Evolutionary conservation across 2,113 vertebrate genomes (phyloP).

Genomic region (Sus scrofa): T2T-Sscrofa CM000813.6:101765001-101765500

Average conservation of each 20-base stretch:
- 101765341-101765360: not conserved
- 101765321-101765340: not conserved
- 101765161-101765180: no score
- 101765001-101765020: not conserved
- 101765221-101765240: no score
- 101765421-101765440: not conserved
- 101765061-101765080: not conserved
- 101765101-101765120: not conserved
- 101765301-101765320: not conserved
- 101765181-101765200: no score
- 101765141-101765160: no score
- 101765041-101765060: not conserved
- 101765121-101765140: not conserved
- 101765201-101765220: no score
- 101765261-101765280: not conserved
- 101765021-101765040: not conserved
- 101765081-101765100: not conserved
- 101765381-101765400: not conserved
- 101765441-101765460: not conserved
- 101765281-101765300: not conserved
- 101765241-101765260: no score
- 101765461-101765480: no score
- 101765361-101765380: not conserved
- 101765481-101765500: not conserved
- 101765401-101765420: not conserved